A percentile compares a stretch with the other conserved stretches of the same genome.
phyloP scores from a whole-genome alignment of 2,888 invertebrate species.

The Zygogramma bicolorata region DNA sequence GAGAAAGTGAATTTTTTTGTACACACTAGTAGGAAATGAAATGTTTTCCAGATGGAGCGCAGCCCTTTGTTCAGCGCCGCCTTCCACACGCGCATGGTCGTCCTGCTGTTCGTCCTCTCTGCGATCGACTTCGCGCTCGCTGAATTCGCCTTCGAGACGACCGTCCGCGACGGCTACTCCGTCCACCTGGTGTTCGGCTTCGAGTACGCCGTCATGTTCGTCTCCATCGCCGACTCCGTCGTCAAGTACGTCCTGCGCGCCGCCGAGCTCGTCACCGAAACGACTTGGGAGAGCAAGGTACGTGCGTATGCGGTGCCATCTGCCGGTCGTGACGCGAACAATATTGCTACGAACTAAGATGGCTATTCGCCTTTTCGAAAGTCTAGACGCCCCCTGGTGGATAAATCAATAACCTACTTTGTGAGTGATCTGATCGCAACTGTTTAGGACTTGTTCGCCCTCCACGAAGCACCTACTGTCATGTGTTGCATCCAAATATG shows the following conservation, averaged over 20 bases:
- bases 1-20: too few relatives aligned
- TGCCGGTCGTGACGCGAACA: too few relatives aligned
- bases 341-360: too few relatives aligned
- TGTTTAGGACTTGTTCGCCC: too few relatives aligned
- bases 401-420: too few relatives aligned
- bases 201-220: slow-evolving; percentile 97
- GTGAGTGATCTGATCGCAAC: too few relatives aligned
- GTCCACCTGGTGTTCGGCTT: slow-evolving; percentile 99
- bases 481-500: too few relatives aligned
- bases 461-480: too few relatives aligned
- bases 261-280: slow-evolving; percentile 90
- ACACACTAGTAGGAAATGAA: too few relatives aligned
- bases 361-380: too few relatives aligned
- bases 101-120: slow-evolving; percentile 84
- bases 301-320: too few relatives aligned
- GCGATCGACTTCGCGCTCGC: slow-evolving; percentile 91
- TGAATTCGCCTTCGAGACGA: slow-evolving; percentile 93
- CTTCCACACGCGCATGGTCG: slow-evolving; percentile 92
- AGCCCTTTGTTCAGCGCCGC: slow-evolving; percentile 96
- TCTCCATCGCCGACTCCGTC: slow-evolving; percentile 90
- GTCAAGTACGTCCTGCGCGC: slow-evolving; percentile 93
- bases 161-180: slow-evolving; percentile 92
- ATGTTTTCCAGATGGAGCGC: slow-evolving; percentile 94
- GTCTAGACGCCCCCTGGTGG: too few relatives aligned
- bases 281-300: slow-evolving; percentile 99